Base-by-base conservation (phyloP, 2,113 vertebrate species). In the Naja naja region DNA sequence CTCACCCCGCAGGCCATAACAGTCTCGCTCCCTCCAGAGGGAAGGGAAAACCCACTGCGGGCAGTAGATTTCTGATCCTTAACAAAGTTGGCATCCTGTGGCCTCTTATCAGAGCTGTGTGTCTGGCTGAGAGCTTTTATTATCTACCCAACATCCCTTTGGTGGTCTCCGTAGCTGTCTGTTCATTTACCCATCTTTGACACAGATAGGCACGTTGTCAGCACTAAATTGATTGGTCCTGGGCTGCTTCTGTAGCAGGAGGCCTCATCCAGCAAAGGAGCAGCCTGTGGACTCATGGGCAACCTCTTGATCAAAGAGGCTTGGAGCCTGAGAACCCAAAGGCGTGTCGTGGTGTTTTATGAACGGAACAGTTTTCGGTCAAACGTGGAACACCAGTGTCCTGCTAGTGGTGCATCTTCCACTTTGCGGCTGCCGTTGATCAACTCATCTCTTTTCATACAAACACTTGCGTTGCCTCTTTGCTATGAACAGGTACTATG, bases 61-160 rank as follows among this genome's bases (percentile, higher is more conserved):
- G 90, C 64, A 54, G 55, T 9, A 86, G 90, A 43, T 91, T 89
- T 93, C 87, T 86, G 90, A 91, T 91, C 52, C 45, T 27, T 55
- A 86, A 53, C 12, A 4, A 45, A 45, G 43, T 4, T 54, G 58
- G 34, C 91, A 54, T 91, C 74, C 55, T 58, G 69, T 85, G 87
- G 58, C 53, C 87, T 56, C 69, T 85, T 90, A 89, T 92, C 91
- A 55, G 55, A 4, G 49, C 12, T 49, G 64, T 53, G 54, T 22
- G 43, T 93, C 92, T 93, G 90, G 56, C 88, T 6, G 25, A 93
- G 88, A 58, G 52, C 85, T 27, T 8, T 14, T 86, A 54, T 90
- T 94, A 93, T 94, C 94, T 92, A 60, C 88, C 85, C 92, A 90
- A 90, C 90, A 92, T 93, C 94, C 90, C 92, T 92, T 93, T 91